Evolutionary conservation across 2,888 invertebrate genomes (phyloP), one percentile per base, ranked within the genome.

Genomic region (Hipparchia semele): DNA sequence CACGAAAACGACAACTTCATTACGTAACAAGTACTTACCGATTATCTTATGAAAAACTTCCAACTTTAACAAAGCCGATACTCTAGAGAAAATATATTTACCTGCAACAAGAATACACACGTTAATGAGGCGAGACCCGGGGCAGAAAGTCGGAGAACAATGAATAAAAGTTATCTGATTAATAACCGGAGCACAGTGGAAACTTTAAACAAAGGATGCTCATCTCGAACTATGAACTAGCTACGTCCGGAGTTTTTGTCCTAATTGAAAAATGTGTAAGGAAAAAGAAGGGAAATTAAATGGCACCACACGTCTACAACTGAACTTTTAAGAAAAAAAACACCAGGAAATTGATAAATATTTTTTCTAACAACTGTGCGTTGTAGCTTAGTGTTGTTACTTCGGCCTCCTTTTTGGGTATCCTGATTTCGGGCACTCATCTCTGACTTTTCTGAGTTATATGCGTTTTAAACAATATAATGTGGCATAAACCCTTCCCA

Each of bases 31-130:
- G 39, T 39, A 76, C 76, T 76, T 69, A 74, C 76, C 59, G 51
- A 68, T 60, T 12, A 58, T 58, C 58, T 6, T 6, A 73, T 54
- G 60, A 68, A 39, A 64, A 64, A 46, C 39, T 62, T 58, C 39
- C 23, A 65, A 71, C 13, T n/a, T 62, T 39, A 56, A 69, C 54
- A 39, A 59, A 58, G 39, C 65, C 59, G 67, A 64, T 58, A 13
- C 45, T 39, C 66, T 54, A 4, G 12, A 10, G 23, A 68, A 60
- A 58, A 51, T 39, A 68, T 54, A 60, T 61, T 74, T 77, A 77
- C 76, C 75, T 76, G 75, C 39, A 77, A 77, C 73, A 76, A 75
- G 71, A 77, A 76, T 71, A 70, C 3, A 64, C n/a, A 64, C 60
- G 53, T 65, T 73, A 68, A 75, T 73, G 56, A 72, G 56, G 46